Evolutionary conservation across 2,888 invertebrate species (phyloP).

Genomic region (Anagyrus pseudococci): DNA sequence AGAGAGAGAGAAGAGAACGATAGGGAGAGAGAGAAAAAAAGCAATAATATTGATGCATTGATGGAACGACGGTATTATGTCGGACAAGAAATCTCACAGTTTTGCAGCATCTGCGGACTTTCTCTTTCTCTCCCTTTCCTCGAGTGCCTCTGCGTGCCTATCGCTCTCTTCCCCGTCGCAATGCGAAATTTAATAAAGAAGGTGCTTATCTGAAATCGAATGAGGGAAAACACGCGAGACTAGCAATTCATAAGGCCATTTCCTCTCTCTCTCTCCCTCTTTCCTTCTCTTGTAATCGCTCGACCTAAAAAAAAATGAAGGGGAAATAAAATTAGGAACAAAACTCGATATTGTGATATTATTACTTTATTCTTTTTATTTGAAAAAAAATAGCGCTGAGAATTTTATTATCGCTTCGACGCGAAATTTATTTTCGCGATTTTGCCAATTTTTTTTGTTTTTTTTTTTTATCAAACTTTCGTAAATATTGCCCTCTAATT

Average conservation of each 20-base stretch:
- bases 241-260: neutral
- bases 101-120: neutral
- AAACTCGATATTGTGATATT: too few relatives aligned
- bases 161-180: neutral
- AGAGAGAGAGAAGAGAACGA: neutral
- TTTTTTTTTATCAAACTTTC: too few relatives aligned
- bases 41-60: neutral
- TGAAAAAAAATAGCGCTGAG: too few relatives aligned
- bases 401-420: too few relatives aligned
- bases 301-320: too few relatives aligned
- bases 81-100: slow-evolving; percentile 5
- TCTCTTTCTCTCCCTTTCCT: neutral
- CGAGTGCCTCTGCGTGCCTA: neutral
- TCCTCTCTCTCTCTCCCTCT: neutral
- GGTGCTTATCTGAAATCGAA: slow-evolving; percentile 9
- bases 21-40: neutral
- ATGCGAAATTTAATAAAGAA: slow-evolving; percentile 12
- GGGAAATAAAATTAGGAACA: too few relatives aligned
- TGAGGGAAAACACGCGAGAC: slow-evolving; percentile 7
- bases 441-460: too few relatives aligned
- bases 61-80: neutral
- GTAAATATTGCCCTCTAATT: too few relatives aligned
- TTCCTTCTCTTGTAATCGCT: too few relatives aligned
- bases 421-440: too few relatives aligned
- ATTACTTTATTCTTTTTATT: too few relatives aligned